Evolutionary conservation across 2,113 vertebrate species (phyloP).

Genomic region (Hemibates koningsi): DNA sequence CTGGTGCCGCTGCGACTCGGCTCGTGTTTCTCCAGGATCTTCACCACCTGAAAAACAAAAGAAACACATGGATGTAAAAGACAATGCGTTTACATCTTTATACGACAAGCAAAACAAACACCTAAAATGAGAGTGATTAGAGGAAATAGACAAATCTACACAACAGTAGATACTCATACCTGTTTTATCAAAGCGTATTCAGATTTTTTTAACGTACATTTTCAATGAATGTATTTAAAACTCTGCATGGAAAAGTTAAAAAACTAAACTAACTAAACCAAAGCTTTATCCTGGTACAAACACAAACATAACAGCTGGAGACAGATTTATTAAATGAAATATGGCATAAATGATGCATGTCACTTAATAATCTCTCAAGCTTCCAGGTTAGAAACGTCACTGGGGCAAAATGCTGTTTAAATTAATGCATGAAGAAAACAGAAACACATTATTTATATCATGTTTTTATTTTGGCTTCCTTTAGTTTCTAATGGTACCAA

Average conservation of each 20-base stretch:
- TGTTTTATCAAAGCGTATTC: background rate
- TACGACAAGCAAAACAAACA: background rate
- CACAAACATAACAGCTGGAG: background rate
- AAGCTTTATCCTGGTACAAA: background rate
- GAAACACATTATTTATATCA: background rate
- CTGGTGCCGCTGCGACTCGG: slow-evolving; percentile 61
- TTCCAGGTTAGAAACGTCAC: background rate
- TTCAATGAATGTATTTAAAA: background rate
- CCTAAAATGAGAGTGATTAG: background rate
- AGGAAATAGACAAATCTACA: background rate
- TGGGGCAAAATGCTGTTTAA: background rate
- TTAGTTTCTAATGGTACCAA: background rate
- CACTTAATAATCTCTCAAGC: background rate
- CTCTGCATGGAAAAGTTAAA: background rate
- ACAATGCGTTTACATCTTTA: background rate
- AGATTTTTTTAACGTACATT: background rate
- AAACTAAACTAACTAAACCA: rapidly evolving
- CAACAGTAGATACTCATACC: rapidly evolving
- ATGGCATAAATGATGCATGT: background rate
- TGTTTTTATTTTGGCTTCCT: background rate
- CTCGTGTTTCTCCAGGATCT: slow-evolving; percentile 93
- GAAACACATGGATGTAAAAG: background rate
- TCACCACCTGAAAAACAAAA: slow-evolving; percentile 75
- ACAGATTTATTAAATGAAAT: background rate
- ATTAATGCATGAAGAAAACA: background rate